Conservation (phyloP, 2,888 invertebrate genomes). For the Polylopha cassiicola region DNA sequence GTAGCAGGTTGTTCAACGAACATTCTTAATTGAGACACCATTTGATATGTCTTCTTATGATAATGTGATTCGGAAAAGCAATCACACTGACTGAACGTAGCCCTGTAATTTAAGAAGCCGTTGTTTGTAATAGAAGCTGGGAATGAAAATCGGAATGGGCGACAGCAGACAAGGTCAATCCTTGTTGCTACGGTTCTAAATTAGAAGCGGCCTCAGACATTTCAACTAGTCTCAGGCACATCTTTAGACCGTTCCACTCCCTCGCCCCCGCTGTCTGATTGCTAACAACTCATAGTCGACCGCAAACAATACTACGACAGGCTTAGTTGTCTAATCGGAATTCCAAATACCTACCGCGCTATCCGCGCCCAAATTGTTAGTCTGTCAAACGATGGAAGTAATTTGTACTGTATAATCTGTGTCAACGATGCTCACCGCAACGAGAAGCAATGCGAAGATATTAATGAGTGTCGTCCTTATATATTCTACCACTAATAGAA, state of each 20-base stretch:
- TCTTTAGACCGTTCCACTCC: conserved; percentile 30
- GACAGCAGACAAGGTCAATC: conserved; percentile 45
- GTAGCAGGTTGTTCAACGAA: too few relatives aligned
- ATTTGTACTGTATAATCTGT: conserved; percentile 41
- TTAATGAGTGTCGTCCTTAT: conserved; percentile 5
- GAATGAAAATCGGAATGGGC: conserved; percentile 34
- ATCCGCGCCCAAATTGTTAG: conserved; percentile 44
- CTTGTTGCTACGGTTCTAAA: conserved; percentile 48
- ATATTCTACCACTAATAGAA: too few relatives aligned
- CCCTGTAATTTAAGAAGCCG: conserved; percentile 24
- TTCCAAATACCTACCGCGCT: conserved; percentile 41
- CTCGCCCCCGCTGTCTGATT: conserved; percentile 45
- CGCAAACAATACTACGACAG: conserved; percentile 62
- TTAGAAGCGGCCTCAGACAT: conserved; percentile 58
- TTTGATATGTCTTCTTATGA: conserved; percentile 10
- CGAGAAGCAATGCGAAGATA: conserved; percentile 12
- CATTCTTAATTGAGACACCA: conserved; percentile 12
- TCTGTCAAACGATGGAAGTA: conserved; percentile 49
- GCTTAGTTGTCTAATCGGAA: conserved; percentile 53
- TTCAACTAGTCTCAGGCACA: conserved; percentile 48
- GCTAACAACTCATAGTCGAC: conserved; percentile 45
- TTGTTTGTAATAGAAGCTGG: conserved; percentile 28
- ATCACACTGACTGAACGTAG: conserved; percentile 28
- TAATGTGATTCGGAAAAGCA: conserved; percentile 18
- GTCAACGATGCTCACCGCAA: conserved; percentile 25